Percentiles rank a stretch among this genome's conserved stretches.
These are phyloP conservation scores for Burhinus oedicnemus DNA, from an alignment of 2,113 vertebrate species.

Conservation along the genomic window DNA sequence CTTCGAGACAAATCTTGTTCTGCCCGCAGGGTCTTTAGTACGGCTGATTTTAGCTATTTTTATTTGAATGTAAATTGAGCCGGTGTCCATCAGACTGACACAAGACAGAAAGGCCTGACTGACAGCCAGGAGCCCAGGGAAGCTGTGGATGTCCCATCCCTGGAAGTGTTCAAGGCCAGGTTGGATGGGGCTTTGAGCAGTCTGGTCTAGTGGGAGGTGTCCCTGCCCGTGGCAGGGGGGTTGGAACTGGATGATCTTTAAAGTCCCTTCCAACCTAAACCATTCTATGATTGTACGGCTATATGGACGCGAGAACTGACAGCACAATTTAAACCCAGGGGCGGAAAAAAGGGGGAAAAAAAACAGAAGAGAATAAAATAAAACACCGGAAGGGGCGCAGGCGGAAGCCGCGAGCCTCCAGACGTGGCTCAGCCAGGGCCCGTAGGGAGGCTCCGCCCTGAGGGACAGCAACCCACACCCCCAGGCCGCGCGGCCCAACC, in stretches of 20 bases:
- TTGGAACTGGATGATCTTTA: background rate
- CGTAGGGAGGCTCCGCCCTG: too few species aligned
- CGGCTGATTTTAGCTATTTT: accelerated
- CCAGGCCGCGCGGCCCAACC: background rate
- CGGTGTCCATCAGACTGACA: accelerated
- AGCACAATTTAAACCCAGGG: too few species aligned
- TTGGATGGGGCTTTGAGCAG: background rate
- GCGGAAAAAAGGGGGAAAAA: too few species aligned
- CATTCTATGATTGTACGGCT: background rate
- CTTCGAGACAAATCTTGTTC: accelerated
- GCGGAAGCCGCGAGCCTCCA: background rate
- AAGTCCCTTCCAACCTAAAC: background rate
- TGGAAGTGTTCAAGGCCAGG: background rate
- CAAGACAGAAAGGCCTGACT: background rate
- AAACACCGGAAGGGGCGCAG: background rate
- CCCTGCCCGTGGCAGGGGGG: background rate
- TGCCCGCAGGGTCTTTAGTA: accelerated
- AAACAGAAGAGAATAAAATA: background rate
- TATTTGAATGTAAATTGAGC: accelerated
- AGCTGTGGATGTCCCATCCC: background rate
- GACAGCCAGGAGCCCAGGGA: background rate
- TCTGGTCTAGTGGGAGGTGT: background rate
- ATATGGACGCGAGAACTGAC: accelerated
- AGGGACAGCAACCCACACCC: background rate
- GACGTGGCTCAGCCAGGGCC: background rate